These are phyloP conservation scores for Sebastes vulpes DNA, from an alignment of 2,797 vertebrate genomes.

Conservation along the genomic window DNA sequence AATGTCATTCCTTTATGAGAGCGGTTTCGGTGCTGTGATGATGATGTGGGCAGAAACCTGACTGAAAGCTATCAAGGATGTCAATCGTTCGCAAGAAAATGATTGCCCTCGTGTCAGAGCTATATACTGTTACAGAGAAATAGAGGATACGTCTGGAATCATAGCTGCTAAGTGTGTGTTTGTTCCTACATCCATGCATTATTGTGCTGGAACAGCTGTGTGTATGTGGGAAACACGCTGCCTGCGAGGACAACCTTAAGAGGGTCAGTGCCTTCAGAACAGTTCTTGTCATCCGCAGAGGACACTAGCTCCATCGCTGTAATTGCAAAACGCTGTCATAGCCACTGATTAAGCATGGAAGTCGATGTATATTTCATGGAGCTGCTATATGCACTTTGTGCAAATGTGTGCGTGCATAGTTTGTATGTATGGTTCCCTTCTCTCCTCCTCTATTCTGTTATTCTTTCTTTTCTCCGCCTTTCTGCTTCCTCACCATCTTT, in stretches of 20 bases:
- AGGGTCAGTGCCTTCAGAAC: conserved; percentile 55
- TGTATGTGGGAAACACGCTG: background rate
- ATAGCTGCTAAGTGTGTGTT: background rate
- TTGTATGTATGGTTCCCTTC: background rate
- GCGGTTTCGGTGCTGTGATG: background rate
- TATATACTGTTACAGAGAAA: background rate
- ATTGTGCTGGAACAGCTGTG: background rate
- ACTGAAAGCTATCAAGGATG: background rate
- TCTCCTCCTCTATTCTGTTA: background rate
- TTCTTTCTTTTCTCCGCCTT: background rate
- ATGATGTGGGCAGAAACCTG: background rate
- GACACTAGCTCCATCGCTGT: conserved; percentile 23
- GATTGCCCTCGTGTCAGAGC: background rate
- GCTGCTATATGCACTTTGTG: background rate
- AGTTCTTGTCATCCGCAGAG: conserved; percentile 46
- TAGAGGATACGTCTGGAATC: background rate
- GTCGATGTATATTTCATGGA: conserved; percentile 29
- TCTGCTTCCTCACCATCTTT: no score
- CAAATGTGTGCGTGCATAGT: background rate
- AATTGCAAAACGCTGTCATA: conserved; percentile 35
- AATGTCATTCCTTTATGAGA: background rate
- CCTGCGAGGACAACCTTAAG: conserved; percentile 33
- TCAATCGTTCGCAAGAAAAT: background rate
- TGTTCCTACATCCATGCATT: background rate
- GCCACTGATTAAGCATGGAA: background rate